Percentiles rank a stretch among this genome's conserved stretches.
phyloP scores from a whole-genome alignment of 2,888 invertebrate genomes.

The Chromoteleia sp. region DNA sequence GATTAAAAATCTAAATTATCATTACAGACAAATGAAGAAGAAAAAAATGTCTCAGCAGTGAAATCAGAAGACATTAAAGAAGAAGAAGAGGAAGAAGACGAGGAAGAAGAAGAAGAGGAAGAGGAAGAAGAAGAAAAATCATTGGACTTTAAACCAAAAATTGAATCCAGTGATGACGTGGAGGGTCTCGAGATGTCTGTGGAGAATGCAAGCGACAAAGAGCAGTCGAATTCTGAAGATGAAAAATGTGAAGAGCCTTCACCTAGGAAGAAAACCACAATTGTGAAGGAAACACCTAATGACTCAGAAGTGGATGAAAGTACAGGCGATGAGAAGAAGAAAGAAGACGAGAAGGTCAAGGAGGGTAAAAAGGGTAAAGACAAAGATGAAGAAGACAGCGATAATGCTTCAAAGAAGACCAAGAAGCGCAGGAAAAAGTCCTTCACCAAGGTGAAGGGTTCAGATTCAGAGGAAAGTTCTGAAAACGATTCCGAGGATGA shows the following conservation, averaged over 20 bases:
- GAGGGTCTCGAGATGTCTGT: conserved; percentile 80
- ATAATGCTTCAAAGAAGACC: conserved; percentile 55
- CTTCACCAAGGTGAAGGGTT: conserved; percentile 72
- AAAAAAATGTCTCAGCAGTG: conserved; percentile 37
- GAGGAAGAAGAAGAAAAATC: conserved; percentile 41
- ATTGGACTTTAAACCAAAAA: conserved; percentile 17
- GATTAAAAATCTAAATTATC: conserved; percentile 1
- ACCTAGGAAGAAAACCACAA: conserved; percentile 78
- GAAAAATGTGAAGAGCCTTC: conserved; percentile 74
- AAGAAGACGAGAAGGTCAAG: conserved; percentile 39
- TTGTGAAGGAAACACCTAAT: conserved; percentile 80
- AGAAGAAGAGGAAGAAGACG: no score
- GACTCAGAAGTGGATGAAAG: conserved; percentile 81
- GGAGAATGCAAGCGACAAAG: conserved; percentile 82
- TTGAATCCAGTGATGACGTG: conserved; percentile 25
- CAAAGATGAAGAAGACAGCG: conserved; percentile 58
- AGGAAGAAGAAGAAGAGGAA: conserved; percentile 47
- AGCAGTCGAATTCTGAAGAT: conserved; percentile 76
- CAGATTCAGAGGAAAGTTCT: conserved; percentile 77
- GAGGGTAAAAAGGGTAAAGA: conserved; percentile 64
- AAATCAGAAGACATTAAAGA: conserved; percentile 38
- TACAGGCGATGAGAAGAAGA: conserved; percentile 32
- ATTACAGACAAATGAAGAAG: conserved; percentile 31
- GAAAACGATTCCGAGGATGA: conserved; percentile 77
- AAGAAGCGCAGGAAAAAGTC: conserved; percentile 73